Percentiles rank a stretch among this genome's conserved stretches.
Conservation (phyloP, 2,888 invertebrate genomes). For the Phaonia tiefii region DNA sequence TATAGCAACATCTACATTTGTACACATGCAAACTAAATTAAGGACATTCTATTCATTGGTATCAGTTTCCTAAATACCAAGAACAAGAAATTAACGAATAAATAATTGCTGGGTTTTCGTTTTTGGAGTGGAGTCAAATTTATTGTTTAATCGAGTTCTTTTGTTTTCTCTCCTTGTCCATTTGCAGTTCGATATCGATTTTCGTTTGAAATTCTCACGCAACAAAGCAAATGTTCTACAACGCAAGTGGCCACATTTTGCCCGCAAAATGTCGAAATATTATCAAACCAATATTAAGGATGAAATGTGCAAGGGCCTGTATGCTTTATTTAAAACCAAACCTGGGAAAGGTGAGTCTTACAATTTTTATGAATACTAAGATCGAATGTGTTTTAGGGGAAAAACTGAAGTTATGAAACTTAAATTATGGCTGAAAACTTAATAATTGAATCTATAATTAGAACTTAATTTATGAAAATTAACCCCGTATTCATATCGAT, state of each 20-base stretch:
- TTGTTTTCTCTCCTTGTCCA: not conserved
- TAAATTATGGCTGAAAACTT: too few relatives aligned
- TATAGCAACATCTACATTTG: too few relatives aligned
- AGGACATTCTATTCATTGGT: too few relatives aligned
- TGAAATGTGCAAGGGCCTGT: conserved; percentile 65
- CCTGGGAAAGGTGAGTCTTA: conserved; percentile 56
- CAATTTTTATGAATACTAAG: too few relatives aligned
- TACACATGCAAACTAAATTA: too few relatives aligned
- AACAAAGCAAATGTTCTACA: conserved; percentile 59
- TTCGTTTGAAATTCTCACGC: conserved; percentile 63
- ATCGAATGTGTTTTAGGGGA: too few relatives aligned
- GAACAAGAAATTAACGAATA: conserved; percentile 4
- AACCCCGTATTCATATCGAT: too few relatives aligned
- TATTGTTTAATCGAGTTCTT: not conserved
- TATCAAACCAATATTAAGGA: conserved; percentile 65
- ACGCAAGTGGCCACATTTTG: conserved; percentile 64
- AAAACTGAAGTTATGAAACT: too few relatives aligned
- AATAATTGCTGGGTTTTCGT: not conserved
- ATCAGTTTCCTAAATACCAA: not conserved
- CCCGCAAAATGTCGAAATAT: conserved; percentile 61
- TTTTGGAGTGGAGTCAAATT: not conserved
- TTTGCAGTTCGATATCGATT: conserved; percentile 67
- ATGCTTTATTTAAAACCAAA: conserved; percentile 57
- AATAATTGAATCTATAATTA: too few relatives aligned
- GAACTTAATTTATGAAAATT: too few relatives aligned